These are phyloP conservation scores for Sebastes taczanowskii DNA, from an alignment of 2,797 vertebrate species.

Conservation along the genomic window DNA sequence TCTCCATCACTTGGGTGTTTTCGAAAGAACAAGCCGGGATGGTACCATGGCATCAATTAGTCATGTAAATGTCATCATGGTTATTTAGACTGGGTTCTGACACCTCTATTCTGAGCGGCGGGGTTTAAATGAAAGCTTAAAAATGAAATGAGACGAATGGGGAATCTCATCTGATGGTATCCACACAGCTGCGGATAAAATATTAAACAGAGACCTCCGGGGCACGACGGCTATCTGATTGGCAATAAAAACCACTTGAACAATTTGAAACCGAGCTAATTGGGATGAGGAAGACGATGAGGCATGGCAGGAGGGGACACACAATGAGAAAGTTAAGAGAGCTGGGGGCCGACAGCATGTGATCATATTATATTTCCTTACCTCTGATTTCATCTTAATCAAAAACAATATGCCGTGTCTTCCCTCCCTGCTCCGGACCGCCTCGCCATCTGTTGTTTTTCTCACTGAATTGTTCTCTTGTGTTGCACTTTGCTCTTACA, in stretches of 20 bases:
- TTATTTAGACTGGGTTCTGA: conserved; percentile 53
- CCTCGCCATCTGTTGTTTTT: conserved; percentile 58
- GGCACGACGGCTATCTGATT: conserved; percentile 59
- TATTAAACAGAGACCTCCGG: conserved; percentile 72
- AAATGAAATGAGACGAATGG: conserved; percentile 56
- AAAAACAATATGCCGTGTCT: conserved; percentile 21
- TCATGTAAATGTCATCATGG: conserved; percentile 65
- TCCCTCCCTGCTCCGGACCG: conserved; percentile 17
- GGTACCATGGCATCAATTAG: conserved; percentile 51
- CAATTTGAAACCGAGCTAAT: conserved; percentile 61
- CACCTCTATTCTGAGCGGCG: conserved; percentile 58
- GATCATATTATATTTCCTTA: conserved; percentile 41
- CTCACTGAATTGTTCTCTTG: conserved; percentile 23
- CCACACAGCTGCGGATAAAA: conserved; percentile 66
- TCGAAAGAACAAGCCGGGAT: conserved; percentile 1
- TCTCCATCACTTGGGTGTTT: conserved; percentile 29
- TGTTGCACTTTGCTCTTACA: conserved; percentile 33
- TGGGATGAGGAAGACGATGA: conserved; percentile 42
- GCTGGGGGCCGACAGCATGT: not conserved
- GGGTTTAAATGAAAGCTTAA: conserved; percentile 60
- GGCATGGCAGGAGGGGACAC: conserved; percentile 34
- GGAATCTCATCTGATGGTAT: conserved; percentile 63
- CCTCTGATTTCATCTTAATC: conserved; percentile 38
- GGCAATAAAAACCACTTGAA: conserved; percentile 70
- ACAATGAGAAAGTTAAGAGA: conserved; percentile 13